Evolutionary conservation across 2,888 invertebrate species (phyloP), one percentile per base, ranked within the genome.

Genomic region (Brachylomia viminalis): DNA sequence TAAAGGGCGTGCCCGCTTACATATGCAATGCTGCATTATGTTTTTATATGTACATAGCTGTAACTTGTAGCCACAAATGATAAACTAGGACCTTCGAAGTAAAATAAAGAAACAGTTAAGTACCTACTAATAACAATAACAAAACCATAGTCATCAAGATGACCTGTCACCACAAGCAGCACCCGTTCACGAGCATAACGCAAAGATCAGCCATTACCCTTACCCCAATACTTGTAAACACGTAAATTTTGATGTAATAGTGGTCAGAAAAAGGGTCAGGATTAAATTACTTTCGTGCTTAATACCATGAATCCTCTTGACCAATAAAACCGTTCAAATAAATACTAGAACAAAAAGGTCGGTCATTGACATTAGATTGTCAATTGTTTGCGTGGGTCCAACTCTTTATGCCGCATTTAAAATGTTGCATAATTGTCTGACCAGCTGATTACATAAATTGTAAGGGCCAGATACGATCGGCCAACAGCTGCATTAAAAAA

Each of bases 391-490:
- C 27, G 8, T 15, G 2, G 20, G 27, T 61, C 30, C 33, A 65
- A 72, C 77, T 49, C 77, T 49, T 15, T 47, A 45, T 11, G 3
- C 23, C 33, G 17, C 33, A 38, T 77, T 58, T 54, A 45, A 59
- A 82, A 77, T 59, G 66, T 73, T 79, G 64, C 69, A 73, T 82
- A 82, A 73, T 79, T 72, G n/a, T 30, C 58, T 58, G 13, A 27
- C 42, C 45, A 38, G 71, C 67, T 75, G 52, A 75, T 73, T 67
- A 71, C 62, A 72, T 45, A 74, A 74, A 58, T 56, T 58, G 77
- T 72, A 56, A 56, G 42, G 23, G 30, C 5, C 17, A 61, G 86
- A 81, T 85, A 85, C 27, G 30, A 85, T 85, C 86, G 17, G 30
- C 52, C 65, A 75, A 80, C 54, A 62, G 38, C 72, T 74, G 71